phyloP scores from a whole-genome alignment of 2,797 vertebrate species.

The Echeneis naucrates region DNA sequence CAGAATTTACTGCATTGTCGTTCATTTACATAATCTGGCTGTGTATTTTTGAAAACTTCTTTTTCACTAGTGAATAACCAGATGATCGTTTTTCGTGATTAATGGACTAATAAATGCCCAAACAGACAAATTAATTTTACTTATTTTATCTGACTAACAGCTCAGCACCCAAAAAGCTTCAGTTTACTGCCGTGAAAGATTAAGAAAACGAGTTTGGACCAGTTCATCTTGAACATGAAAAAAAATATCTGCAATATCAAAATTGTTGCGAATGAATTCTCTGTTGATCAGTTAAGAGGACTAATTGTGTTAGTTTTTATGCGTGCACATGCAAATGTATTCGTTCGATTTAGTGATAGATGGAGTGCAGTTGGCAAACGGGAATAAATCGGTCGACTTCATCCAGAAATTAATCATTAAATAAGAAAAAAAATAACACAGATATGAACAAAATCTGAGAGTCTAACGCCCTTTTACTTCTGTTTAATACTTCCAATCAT shows the following conservation, averaged over 20 bases:
- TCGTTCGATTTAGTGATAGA: not conserved
- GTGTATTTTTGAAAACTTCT: not conserved
- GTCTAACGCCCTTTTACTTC: not conserved
- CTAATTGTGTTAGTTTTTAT: not conserved
- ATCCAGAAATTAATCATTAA: not conserved
- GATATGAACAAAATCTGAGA: not conserved
- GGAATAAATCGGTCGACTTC: not conserved
- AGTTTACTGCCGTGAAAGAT: not conserved
- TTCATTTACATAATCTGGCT: not conserved
- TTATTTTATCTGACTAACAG: not conserved
- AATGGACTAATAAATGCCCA: not conserved
- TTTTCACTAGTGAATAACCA: not conserved
- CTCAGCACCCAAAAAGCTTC: not conserved
- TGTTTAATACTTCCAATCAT: not conserved
- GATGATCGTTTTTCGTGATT: no score
- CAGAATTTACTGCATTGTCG: not conserved
- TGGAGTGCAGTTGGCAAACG: not conserved
- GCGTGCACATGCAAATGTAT: not conserved
- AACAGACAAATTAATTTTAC: not conserved
- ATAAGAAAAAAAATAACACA: conserved; percentile 6
- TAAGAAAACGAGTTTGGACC: not conserved
- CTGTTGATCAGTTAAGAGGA: not conserved
- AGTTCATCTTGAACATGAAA: no score
- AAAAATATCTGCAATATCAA: not conserved
- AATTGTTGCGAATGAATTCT: not conserved